Conservation (phyloP, 2,797 vertebrate genomes). For the Hydrolagus colliei region DNA sequence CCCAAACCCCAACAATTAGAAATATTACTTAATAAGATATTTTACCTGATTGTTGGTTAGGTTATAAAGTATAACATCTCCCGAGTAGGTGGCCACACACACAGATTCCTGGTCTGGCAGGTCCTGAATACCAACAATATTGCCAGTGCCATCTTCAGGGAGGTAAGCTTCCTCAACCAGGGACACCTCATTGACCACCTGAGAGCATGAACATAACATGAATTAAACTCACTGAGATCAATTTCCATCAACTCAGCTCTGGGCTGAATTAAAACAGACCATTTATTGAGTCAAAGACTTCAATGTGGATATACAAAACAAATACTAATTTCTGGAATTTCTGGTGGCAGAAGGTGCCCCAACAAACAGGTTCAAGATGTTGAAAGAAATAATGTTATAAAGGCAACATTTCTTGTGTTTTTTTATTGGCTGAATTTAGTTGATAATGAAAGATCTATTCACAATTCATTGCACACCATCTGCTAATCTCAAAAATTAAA, state of each 20-base stretch:
- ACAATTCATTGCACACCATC: no score
- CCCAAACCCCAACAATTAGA: neutral
- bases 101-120: slow-evolving; percentile 76
- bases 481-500: no score
- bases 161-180: slow-evolving; percentile 68
- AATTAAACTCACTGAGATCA: neutral
- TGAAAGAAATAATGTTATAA: neutral
- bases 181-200: slow-evolving; percentile 72
- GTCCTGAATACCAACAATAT: slow-evolving; percentile 75
- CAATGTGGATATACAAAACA: neutral
- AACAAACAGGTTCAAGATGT: neutral
- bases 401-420: no score
- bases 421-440: no score
- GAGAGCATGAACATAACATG: slow-evolving; percentile 20
- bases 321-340: neutral
- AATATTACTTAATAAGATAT: neutral
- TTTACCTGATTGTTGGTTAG: slow-evolving; percentile 69
- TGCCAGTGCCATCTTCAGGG: slow-evolving; percentile 70
- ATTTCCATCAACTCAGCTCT: neutral
- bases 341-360: neutral
- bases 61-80: slow-evolving; percentile 80
- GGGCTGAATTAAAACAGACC: neutral
- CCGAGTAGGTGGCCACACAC: slow-evolving; percentile 77
- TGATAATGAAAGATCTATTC: no score
- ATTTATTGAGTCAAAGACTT: neutral